Conservation (phyloP, 2,888 invertebrate species). For the Leucophenga montana region DNA sequence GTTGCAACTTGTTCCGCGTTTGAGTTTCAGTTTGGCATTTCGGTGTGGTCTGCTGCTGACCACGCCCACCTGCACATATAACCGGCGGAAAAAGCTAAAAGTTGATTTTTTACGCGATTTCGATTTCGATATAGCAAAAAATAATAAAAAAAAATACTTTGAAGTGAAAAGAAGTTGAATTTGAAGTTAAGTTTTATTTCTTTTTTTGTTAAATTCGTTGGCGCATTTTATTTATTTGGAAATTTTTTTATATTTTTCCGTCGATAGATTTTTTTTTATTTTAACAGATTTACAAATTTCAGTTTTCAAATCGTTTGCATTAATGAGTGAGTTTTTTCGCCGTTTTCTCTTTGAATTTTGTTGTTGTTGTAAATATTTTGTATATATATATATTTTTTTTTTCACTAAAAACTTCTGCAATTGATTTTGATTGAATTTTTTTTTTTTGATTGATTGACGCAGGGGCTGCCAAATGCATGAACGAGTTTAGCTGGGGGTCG, state of each 20-base stretch:
- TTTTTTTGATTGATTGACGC: constrained; percentile 56
- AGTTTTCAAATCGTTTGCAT: constrained; percentile 49
- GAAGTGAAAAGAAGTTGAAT: background rate
- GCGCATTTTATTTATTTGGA: background rate
- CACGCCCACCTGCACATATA: constrained; percentile 25
- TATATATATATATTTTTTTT: constrained; percentile 30
- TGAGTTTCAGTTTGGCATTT: background rate
- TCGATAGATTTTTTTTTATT: constrained; percentile 28
- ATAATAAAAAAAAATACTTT: constrained; percentile 1
- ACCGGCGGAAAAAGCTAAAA: constrained; percentile 18
- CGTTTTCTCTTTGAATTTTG: constrained; percentile 26
- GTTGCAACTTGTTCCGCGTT: background rate
- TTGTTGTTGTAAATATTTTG: constrained; percentile 1
- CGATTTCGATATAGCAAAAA: background rate
- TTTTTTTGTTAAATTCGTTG: constrained; percentile 3
- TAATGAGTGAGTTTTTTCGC: constrained; percentile 55
- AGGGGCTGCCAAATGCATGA: too few relatives aligned
- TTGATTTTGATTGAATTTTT: constrained; percentile 60
- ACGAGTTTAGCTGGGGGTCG: background rate
- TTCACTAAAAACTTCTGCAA: constrained; percentile 45
- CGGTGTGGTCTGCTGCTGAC: background rate
- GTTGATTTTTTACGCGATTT: background rate
- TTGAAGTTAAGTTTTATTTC: background rate
- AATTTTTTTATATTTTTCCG: too few relatives aligned
- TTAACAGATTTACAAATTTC: constrained; percentile 53